Base-by-base conservation (phyloP, 2,797 vertebrate species). In the Ammospiza maritima region DNA sequence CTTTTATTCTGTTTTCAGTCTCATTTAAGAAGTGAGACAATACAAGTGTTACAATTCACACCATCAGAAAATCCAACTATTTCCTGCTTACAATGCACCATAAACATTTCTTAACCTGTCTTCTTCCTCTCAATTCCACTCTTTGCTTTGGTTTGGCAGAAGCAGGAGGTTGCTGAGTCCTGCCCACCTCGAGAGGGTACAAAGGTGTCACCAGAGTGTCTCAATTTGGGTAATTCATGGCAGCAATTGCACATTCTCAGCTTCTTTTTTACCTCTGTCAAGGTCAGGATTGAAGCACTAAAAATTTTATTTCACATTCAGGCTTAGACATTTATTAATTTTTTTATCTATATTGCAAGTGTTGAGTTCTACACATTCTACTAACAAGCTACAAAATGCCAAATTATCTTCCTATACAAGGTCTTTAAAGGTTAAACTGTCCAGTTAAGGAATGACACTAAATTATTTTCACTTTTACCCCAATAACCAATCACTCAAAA, bases 191-290 rank as follows among this genome's bases (percentile, higher is more conserved):
- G 26, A 4, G 29, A 0, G 9, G 40, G 40, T 6, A 40, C 40
- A 40, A 16, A 40, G 40, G 40, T 16, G 70, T 0, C 2, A 25
- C n/a, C 89, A 29, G 32, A 29, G 32, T 4, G 13, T 45, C 79
- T 36, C 83, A 21, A 0, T 1, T 1, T 4, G 25, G 83, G 9
- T 30, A 23, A 5, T 11, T 56, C 44, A 21, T 1, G 18, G 76
- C 7, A 57, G 21, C 48, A 36, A 17, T 25, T 36, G 23, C 34
- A 7, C 8, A 11, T 36, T 26, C 56, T 36, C 34, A 36, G 16
- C 56, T 58, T 36, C 56, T 17, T 58, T 22, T 58, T 58, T 26
- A 4, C 34, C 16, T 36, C 34, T 58, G 23, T 36, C 56, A 58
- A 26, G 23, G 56, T 58, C 16, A 12, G 56, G n/a, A 36, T 26